phyloP scores from a whole-genome alignment of 2,797 vertebrate genomes.

The Lerista edwardsae region DNA sequence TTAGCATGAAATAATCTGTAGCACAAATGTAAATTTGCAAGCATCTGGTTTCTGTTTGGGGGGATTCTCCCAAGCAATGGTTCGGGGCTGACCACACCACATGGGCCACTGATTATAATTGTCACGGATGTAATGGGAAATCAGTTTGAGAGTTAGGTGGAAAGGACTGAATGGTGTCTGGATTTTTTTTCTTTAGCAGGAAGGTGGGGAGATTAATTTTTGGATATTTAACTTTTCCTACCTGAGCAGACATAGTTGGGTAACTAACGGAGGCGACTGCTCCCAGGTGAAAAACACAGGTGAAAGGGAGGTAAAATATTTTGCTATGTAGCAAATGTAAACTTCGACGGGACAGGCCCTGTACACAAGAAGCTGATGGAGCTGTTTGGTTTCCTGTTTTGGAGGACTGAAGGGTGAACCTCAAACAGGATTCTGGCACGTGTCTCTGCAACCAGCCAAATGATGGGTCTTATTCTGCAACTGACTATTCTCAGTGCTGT shows the following conservation, averaged over 20 bases:
- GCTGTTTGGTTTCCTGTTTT: background rate
- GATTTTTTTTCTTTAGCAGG: background rate
- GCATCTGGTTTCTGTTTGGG: background rate
- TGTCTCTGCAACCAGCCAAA: background rate
- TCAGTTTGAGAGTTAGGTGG: background rate
- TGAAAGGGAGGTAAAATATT: background rate
- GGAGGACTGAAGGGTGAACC: background rate
- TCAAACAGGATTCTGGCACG: too few species aligned
- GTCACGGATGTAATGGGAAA: background rate
- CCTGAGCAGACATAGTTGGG: background rate
- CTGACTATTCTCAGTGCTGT: background rate
- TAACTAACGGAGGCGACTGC: background rate
- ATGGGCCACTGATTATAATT: too few species aligned
- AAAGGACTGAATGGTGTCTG: background rate
- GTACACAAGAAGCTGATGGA: background rate
- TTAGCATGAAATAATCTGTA: background rate
- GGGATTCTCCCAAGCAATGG: background rate
- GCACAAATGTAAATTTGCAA: background rate
- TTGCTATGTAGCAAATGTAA: background rate
- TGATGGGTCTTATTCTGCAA: background rate
- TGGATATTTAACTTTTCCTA: background rate
- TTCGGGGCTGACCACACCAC: background rate
- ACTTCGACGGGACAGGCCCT: background rate
- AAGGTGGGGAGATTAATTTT: too few species aligned
- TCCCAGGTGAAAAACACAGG: background rate